Conservation (phyloP, 2,888 invertebrate species). For the Heliconius ethilla region DNA sequence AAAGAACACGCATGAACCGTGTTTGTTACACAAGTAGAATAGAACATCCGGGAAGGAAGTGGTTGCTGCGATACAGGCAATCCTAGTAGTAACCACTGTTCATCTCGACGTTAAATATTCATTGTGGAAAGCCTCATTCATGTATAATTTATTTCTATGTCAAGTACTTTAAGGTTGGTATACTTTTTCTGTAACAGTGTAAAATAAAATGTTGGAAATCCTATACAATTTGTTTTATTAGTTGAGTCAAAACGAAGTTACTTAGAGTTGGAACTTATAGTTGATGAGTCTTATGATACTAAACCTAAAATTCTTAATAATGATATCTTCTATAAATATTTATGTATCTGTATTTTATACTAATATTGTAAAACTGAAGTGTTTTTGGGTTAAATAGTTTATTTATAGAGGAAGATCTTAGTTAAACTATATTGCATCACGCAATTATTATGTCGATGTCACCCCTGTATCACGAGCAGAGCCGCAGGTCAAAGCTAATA, state of each 20-base stretch:
- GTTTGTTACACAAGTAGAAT: slow-evolving; percentile 1
- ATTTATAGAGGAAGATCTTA: too few relatives aligned
- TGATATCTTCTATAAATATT: background rate
- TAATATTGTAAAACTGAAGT: background rate
- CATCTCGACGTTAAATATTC: slow-evolving; percentile 17
- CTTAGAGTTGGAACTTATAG: too few relatives aligned
- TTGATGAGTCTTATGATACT: too few relatives aligned
- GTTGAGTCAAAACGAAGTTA: background rate
- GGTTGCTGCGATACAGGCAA: slow-evolving; percentile 9
- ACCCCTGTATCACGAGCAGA: background rate
- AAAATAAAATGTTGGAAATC: background rate
- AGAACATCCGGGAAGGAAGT: slow-evolving; percentile 17
- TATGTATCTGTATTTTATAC: background rate
- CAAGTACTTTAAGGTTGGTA: background rate
- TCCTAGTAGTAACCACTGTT: slow-evolving; percentile 18
- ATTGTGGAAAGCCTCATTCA: slow-evolving; percentile 3
- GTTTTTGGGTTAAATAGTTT: too few relatives aligned
- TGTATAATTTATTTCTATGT: slow-evolving; percentile 13
- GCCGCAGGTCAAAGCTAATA: background rate
- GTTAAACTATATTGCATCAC: too few relatives aligned
- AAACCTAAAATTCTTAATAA: too few relatives aligned
- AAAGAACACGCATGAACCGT: background rate
- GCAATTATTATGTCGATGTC: too few relatives aligned
- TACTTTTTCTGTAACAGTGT: background rate
- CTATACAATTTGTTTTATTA: background rate